Conservation (phyloP, 2,113 vertebrate species). For the Malurus melanocephalus region DNA sequence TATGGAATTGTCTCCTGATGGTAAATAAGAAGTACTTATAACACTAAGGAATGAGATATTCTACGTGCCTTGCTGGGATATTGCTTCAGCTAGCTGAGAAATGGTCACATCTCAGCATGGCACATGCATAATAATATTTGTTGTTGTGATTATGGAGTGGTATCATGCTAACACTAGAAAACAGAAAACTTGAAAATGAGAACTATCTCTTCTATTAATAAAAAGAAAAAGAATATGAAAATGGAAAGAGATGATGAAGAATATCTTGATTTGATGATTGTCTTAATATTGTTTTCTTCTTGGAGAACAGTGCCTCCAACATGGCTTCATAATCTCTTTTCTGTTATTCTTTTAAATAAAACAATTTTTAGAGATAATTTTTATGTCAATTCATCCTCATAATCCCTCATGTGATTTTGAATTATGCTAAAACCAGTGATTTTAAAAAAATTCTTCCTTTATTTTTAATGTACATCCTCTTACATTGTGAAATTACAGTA, state of each 20-base stretch:
- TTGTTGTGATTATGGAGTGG: background rate
- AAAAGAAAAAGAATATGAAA: background rate
- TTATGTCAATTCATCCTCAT: background rate
- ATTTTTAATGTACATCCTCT: background rate
- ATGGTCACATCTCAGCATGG: background rate
- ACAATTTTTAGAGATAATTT: background rate
- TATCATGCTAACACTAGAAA: background rate
- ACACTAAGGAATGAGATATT: background rate
- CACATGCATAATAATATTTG: background rate
- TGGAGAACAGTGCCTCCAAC: background rate
- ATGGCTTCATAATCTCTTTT: background rate
- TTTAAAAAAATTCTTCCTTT: background rate
- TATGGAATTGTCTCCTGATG: background rate
- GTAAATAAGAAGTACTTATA: slow-evolving; percentile 9
- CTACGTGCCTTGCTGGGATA: slow-evolving; percentile 11
- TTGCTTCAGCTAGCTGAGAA: slow-evolving; percentile 15
- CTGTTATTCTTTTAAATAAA: background rate
- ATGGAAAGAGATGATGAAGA: background rate
- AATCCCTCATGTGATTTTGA: background rate
- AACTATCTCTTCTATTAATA: background rate
- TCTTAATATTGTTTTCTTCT: background rate
- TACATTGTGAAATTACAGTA: background rate
- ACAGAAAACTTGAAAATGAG: background rate
- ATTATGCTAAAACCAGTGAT: background rate
- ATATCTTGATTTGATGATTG: background rate